phyloP scores from a whole-genome alignment of 2,113 vertebrate genomes.

The Oncorhynchus kisutch region DNA sequence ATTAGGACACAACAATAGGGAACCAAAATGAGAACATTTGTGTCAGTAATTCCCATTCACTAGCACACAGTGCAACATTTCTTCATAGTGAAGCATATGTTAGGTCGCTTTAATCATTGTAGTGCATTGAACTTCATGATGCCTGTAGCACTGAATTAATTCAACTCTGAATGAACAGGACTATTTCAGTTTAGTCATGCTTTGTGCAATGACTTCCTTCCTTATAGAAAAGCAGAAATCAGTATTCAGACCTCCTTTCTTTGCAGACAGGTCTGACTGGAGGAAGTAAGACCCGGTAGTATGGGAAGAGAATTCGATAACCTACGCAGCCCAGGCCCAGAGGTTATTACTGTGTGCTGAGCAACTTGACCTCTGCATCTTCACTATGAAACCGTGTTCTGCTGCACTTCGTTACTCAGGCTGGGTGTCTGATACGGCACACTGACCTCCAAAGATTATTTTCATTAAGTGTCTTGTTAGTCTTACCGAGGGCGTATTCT shows the following conservation, averaged over 20 bases:
- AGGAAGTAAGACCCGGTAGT: not conserved
- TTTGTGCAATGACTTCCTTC: not conserved
- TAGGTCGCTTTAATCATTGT: conserved; percentile 6
- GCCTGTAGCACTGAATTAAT: not conserved
- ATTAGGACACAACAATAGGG: conserved; percentile 45
- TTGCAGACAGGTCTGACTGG: not conserved
- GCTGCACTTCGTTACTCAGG: not conserved
- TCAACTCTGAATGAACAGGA: not conserved
- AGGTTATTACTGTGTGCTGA: not conserved
- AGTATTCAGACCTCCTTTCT: not conserved
- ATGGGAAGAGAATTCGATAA: not conserved
- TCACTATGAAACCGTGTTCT: not conserved
- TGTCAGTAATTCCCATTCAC: conserved; percentile 28
- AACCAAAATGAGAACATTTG: conserved; percentile 26
- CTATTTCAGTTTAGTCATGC: not conserved
- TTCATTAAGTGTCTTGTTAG: not conserved
- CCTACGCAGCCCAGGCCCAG: not conserved
- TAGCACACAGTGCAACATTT: conserved; percentile 13
- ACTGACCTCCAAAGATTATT: not conserved
- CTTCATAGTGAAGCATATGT: conserved; percentile 37
- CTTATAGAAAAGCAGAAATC: not conserved
- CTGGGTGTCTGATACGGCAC: not conserved
- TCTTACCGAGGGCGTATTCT: not conserved
- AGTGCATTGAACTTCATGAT: not conserved
- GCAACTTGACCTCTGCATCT: not conserved